phyloP scores from a whole-genome alignment of 2,888 invertebrate species.

The Caenorhabditis angaria region DNA sequence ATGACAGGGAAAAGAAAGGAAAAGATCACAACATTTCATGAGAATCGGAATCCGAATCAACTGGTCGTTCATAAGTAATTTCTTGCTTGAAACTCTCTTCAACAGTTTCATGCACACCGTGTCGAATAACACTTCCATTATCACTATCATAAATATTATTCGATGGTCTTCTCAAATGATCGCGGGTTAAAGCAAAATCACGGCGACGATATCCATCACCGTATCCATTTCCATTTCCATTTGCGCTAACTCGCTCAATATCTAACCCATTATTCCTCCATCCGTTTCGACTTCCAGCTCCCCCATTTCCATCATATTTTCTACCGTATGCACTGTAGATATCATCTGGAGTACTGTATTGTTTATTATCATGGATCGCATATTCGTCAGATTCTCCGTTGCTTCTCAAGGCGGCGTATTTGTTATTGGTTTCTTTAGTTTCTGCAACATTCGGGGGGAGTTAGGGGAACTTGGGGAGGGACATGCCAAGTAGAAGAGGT shows the following conservation, averaged over 20 bases:
- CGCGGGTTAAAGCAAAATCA: conserved; percentile 27
- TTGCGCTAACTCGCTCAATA: conserved; percentile 25
- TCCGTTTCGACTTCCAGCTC: conserved; percentile 18
- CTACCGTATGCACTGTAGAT: conserved; percentile 55
- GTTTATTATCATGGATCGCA: conserved; percentile 42
- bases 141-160: conserved; percentile 43
- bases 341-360: conserved; percentile 57
- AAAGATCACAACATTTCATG: conserved; percentile 52
- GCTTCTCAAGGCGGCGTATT: conserved; percentile 37
- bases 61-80: conserved; percentile 63
- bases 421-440: conserved; percentile 18
- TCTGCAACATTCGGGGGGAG: conserved; percentile 18
- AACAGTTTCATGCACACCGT: conserved; percentile 66
- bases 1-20: not conserved
- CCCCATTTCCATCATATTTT: conserved; percentile 41
- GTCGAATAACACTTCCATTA: conserved; percentile 47
- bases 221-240: conserved; percentile 8
- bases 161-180: conserved; percentile 39
- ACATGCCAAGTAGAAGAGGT: not conserved
- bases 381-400: conserved; percentile 43
- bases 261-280: conserved; percentile 31
- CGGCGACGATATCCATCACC: conserved; percentile 40
- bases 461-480: not conserved
- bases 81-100: conserved; percentile 70
- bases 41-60: conserved; percentile 54